Percentiles rank a stretch among this genome's conserved stretches.
Evolutionary conservation across 2,888 invertebrate genomes (phyloP).

Genomic region (Agriopis leucophaearia): DNA sequence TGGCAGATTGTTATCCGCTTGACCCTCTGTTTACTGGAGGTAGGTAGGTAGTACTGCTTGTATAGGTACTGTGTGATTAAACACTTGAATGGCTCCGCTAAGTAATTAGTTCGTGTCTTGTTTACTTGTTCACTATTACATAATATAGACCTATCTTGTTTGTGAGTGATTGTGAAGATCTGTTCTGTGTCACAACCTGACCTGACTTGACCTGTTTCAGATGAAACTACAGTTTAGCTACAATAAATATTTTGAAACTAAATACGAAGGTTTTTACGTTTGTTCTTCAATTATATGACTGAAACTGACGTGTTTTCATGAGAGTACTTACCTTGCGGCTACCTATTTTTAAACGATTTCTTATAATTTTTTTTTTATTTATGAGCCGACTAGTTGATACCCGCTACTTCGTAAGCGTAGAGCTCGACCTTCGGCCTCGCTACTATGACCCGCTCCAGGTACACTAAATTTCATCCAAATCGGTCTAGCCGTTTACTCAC

Average conservation of each 20-base stretch:
- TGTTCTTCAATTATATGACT: no score
- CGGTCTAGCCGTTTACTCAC: no score
- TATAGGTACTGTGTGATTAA: slow-evolving; percentile 13
- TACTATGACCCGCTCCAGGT: no score
- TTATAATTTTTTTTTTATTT: no score
- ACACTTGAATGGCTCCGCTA: slow-evolving; percentile 25
- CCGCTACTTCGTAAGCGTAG: no score
- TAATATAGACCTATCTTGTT: neutral
- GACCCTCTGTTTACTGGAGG: slow-evolving; percentile 25
- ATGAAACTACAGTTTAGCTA: neutral
- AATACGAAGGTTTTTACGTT: neutral
- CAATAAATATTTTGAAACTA: neutral
- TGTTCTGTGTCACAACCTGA: no score
- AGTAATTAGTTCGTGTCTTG: slow-evolving; percentile 26
- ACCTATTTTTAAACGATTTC: no score
- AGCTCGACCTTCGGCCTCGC: no score
- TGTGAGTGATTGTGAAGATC: neutral
- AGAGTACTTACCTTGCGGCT: no score
- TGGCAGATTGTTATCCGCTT: slow-evolving; percentile 26
- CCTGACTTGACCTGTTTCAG: no score
- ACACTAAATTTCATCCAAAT: no score
- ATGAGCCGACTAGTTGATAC: no score
- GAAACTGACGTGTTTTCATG: neutral
- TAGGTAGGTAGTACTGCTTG: slow-evolving; percentile 4
- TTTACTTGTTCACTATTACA: neutral